A percentile compares a stretch with the other conserved stretches of the same genome.
Evolutionary conservation across 1,140 invertebrate species (phyloP).

Genomic region (Sitodiplosis mosellana): DNA sequence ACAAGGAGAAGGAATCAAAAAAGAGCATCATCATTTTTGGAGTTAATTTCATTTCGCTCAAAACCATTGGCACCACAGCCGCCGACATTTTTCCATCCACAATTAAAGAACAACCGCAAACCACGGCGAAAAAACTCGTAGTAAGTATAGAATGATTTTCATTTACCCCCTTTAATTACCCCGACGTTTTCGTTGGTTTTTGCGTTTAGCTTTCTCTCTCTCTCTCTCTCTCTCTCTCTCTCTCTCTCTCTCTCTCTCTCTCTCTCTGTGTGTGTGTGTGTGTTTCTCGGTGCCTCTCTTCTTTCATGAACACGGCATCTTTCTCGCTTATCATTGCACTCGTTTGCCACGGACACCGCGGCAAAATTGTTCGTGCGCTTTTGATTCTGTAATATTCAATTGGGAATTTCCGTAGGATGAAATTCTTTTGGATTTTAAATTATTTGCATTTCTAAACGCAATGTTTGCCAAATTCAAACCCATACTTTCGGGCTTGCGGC

Average conservation of each 20-base stretch:
- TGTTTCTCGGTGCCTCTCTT: no score
- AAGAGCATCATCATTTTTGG: slow-evolving; percentile 13
- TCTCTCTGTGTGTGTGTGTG: no score
- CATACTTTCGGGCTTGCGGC: no score
- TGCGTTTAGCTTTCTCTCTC: not conserved
- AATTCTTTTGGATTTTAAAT: slow-evolving; percentile 7
- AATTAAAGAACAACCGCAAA: slow-evolving; percentile 24
- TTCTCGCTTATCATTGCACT: no score
- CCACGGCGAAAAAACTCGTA: slow-evolving; percentile 25
- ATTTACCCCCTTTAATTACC: not conserved
- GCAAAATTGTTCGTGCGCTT: not conserved
- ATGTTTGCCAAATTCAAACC: no score
- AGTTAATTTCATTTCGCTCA: slow-evolving; percentile 27
- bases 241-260: no score
- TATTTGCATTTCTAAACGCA: no score
- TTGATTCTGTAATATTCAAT: not conserved
- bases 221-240: no score
- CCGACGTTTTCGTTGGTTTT: not conserved
- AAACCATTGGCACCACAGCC: slow-evolving; percentile 9
- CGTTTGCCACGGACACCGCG: no score
- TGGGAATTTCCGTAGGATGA: slow-evolving; percentile 18
- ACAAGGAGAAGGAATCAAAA: no score
- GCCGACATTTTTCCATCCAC: slow-evolving; percentile 25
- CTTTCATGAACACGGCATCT: no score
- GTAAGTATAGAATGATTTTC: slow-evolving; percentile 13